phyloP scores from a whole-genome alignment of 1,140 invertebrate genomes.

The Cyphomyrmex costatus region DNA sequence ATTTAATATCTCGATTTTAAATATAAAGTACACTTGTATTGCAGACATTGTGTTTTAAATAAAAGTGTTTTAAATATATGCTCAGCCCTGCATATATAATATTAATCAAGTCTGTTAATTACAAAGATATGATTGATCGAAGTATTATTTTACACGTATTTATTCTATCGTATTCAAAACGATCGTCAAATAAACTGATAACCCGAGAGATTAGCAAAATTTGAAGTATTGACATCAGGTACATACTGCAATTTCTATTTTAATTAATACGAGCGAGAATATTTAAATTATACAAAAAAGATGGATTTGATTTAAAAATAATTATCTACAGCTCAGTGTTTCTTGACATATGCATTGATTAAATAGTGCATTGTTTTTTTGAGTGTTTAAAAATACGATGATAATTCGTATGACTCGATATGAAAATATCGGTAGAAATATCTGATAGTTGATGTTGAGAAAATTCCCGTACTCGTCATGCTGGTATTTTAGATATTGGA shows the following conservation, averaged over 20 bases:
- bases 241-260: not conserved
- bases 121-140: not conserved
- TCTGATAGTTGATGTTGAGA: constrained; percentile 30
- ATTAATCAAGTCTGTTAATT: not conserved
- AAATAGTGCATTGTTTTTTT: not conserved
- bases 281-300: not conserved
- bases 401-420: constrained; percentile 11
- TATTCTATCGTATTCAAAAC: not conserved
- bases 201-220: not conserved
- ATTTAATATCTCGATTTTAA: too few relatives aligned
- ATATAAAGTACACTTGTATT: too few relatives aligned
- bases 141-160: not conserved
- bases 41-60: too few relatives aligned
- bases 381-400: constrained; percentile 5
- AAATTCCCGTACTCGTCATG: constrained; percentile 24
- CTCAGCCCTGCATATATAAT: not conserved
- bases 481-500: constrained; percentile 47
- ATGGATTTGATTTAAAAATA: not conserved
- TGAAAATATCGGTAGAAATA: constrained; percentile 26
- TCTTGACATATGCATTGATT: not conserved
- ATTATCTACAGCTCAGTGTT: not conserved
- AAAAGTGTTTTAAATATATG: too few relatives aligned
- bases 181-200: not conserved
- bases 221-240: not conserved
- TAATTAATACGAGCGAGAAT: not conserved